Conservation (phyloP, 2,797 vertebrate genomes). For the Oreortyx pictus region DNA sequence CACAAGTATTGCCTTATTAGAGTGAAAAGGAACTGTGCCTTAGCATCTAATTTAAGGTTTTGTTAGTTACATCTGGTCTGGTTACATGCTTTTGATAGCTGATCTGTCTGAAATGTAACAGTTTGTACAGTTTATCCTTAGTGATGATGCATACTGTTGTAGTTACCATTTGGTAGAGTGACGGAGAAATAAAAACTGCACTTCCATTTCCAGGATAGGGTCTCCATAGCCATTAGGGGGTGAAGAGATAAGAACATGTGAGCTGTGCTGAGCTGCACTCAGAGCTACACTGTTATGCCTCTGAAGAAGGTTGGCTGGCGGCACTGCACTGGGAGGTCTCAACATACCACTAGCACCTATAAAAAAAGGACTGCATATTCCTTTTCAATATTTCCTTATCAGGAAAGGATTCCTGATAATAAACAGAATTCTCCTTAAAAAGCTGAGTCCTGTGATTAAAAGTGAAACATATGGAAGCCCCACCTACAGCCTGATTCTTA, state of each 20-base stretch:
- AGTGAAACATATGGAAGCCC: background rate
- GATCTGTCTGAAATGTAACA: background rate
- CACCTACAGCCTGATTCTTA: background rate
- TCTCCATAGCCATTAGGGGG: background rate
- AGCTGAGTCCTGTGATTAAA: background rate
- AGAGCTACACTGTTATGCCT: background rate
- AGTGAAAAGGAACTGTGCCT: background rate
- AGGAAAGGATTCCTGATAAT: no score
- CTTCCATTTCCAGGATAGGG: background rate
- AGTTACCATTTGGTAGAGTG: background rate
- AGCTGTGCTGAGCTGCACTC: background rate
- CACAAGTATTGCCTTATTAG: background rate
- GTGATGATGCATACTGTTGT: background rate
- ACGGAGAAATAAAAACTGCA: background rate
- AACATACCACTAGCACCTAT: background rate
- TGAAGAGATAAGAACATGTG: background rate
- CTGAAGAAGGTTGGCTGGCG: background rate
- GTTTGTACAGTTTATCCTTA: background rate
- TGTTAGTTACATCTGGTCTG: background rate
- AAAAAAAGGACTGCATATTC: background rate
- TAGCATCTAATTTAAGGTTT: background rate
- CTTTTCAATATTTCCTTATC: no score
- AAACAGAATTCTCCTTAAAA: slow-evolving; percentile 31
- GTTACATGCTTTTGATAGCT: background rate
- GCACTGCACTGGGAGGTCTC: background rate